Conservation (phyloP, 2,888 invertebrate species). For the Helobdella robusta region DNA sequence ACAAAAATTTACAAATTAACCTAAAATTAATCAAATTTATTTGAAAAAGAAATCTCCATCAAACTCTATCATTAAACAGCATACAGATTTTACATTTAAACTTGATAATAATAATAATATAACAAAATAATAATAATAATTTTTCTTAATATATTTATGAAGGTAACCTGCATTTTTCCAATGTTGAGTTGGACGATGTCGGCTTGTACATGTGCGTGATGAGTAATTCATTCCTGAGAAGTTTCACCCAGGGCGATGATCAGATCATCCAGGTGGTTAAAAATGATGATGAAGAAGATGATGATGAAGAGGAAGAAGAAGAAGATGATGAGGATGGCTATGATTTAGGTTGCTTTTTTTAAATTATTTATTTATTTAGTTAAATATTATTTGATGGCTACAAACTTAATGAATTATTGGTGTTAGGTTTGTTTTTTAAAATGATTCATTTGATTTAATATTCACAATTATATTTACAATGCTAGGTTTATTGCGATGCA, state of each 20-base stretch:
- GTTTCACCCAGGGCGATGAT: constrained; percentile 39
- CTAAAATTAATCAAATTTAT: no score
- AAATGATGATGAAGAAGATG: no score
- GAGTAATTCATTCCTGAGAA: constrained; percentile 65
- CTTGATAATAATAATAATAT: neutral
- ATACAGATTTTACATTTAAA: neutral
- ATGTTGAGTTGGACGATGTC: constrained; percentile 70
- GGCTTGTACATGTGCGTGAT: constrained; percentile 84
- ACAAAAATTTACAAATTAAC: no score
- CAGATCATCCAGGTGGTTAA: constrained; percentile 33
- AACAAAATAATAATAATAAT: neutral
- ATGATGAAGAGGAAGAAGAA: no score
- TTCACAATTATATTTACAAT: no score
- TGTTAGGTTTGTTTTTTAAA: no score
- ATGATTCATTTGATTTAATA: no score
- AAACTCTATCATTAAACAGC: no score
- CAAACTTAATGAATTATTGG: no score
- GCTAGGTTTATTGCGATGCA: no score
- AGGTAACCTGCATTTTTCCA: constrained; percentile 92
- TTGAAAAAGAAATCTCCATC: no score
- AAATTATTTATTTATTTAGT: constrained; percentile 23
- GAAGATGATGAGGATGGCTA: no score
- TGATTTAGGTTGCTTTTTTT: constrained; percentile 4
- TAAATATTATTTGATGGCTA: constrained; percentile 19
- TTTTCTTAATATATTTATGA: neutral